Base-by-base conservation (phyloP, 1,140 invertebrate species). In the Camponotus vicinus region DNA sequence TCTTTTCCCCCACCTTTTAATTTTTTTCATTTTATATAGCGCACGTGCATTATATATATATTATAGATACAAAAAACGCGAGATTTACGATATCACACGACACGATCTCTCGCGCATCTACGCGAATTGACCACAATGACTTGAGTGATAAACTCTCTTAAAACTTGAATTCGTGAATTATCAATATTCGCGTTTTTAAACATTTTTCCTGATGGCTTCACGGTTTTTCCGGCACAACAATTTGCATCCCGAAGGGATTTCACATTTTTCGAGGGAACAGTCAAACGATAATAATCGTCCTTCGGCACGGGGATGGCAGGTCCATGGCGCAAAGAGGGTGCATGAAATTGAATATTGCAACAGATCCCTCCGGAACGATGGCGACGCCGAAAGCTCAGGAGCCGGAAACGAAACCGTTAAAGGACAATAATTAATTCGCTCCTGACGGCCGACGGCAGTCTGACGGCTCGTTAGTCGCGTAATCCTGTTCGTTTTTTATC, bases 401-500 rank as follows among this genome's bases (percentile, higher is more conserved):
- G 59, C 67, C 55, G 59, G 57, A 76, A 86, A 86, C 70, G 71
- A 86, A 83, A 75, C 75, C 45, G 78, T 86, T 86, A 64, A 88
- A 86, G 69, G 83, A 59, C 64, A 63, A 67, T 69, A 83, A 88
- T 88, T 88, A 86, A 88, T 88, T 86, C 55, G 52, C 21, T 59
- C 40, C 49, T 57, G 21, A 88, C n/a, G 42, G 4, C 32, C n/a
- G n/a, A 18, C 34, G 64, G 64, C 69, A 40, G 52, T 76, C 69
- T 66, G 71, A 67, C 57, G 83, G 75, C 67, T 59, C 42, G 70
- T 55, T 71, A 70, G 59, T 49, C 52, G 55, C 40, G 13, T 75
- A 77, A 71, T 83, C 55, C 79, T 75, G 59, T 32, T 40, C 15
- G 13, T 73, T 70, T 82, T 80, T 75, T 82, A 34, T 37, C n/a